Conservation (phyloP, 2,797 vertebrate genomes). For the Margarornis squamiger region DNA sequence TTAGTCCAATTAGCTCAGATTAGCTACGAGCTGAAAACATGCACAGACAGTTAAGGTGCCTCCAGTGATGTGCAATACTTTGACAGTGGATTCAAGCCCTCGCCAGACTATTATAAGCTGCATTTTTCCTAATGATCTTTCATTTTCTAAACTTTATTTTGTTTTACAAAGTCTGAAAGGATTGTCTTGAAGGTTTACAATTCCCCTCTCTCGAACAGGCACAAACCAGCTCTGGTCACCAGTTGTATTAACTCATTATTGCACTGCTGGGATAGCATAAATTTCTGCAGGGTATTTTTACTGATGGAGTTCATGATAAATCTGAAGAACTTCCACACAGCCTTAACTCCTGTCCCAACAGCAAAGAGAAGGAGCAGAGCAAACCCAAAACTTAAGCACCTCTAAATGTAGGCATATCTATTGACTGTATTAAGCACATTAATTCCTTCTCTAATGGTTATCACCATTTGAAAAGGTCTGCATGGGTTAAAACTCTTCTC, state of each 20-base stretch:
- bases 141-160: background rate
- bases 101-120: background rate
- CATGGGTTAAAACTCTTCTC: background rate
- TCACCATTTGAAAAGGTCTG: background rate
- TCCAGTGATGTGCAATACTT: background rate
- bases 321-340: background rate
- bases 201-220: background rate
- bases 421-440: background rate
- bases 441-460: background rate
- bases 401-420: background rate
- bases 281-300: background rate
- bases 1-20: conserved; percentile 15
- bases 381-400: background rate
- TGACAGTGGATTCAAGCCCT: background rate
- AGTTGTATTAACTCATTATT: background rate
- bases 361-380: background rate
- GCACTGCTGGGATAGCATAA: background rate
- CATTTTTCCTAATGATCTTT: background rate
- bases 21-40: background rate
- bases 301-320: background rate
- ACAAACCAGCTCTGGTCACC: background rate
- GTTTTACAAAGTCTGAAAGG: background rate
- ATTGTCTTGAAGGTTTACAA: background rate
- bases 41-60: background rate
- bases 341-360: background rate